These are phyloP conservation scores for Callosobruchus maculatus DNA, from an alignment of 2,888 invertebrate genomes.

Conservation along the genomic window DNA sequence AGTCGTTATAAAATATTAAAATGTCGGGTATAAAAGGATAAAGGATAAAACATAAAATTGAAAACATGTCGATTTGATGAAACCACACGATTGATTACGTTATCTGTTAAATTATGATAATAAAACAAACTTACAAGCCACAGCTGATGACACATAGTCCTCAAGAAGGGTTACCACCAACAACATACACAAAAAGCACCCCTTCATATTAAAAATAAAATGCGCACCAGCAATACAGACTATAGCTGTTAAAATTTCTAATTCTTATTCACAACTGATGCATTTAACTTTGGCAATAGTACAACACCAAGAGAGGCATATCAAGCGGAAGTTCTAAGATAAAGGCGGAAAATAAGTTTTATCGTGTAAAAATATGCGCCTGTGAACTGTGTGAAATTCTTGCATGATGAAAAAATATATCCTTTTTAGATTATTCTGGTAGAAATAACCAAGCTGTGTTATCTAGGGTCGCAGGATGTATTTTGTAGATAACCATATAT, in stretches of 20 bases:
- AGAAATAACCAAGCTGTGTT: background rate
- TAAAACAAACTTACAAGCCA: background rate
- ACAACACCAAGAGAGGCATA: conserved; percentile 5
- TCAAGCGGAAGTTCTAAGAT: conserved; percentile 19
- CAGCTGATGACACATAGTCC: conserved; percentile 2
- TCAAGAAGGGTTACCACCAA: conserved; percentile 6
- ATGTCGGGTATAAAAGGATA: too few relatives aligned
- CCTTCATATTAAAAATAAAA: conserved; percentile 5
- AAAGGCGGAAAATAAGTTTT: conserved; percentile 17
- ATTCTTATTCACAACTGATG: background rate
- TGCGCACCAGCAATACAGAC: background rate
- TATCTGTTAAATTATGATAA: background rate
- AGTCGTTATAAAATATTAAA: too few relatives aligned
- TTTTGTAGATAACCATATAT: background rate
- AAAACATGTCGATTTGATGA: too few relatives aligned
- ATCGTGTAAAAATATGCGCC: conserved; percentile 17
- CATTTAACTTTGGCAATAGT: conserved; percentile 11
- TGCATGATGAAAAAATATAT: background rate
- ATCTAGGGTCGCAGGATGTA: background rate
- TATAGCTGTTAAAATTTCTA: background rate
- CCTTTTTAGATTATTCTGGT: background rate
- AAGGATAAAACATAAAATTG: too few relatives aligned
- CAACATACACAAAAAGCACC: conserved; percentile 6
- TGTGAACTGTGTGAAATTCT: conserved; percentile 1
- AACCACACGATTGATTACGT: too few relatives aligned